phyloP scores from a whole-genome alignment of 2,113 vertebrate species.

The Ginglymostoma cirratum region DNA sequence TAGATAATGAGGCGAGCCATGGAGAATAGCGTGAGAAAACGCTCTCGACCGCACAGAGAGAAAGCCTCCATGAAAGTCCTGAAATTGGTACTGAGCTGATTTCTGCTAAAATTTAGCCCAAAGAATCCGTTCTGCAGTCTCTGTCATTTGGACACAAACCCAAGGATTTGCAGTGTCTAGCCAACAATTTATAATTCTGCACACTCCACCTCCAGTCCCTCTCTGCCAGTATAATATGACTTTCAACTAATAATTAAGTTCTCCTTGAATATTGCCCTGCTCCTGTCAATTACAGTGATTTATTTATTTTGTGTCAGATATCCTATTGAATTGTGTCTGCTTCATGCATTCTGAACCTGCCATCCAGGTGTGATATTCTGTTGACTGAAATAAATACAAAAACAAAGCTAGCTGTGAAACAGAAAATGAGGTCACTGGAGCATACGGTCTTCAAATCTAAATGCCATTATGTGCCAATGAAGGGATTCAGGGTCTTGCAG shows the following conservation, averaged over 20 bases:
- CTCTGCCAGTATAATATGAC: background rate
- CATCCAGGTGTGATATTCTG: background rate
- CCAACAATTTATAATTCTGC: background rate
- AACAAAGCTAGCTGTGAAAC: background rate
- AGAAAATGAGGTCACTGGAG: conserved; percentile 18
- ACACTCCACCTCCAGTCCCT: background rate
- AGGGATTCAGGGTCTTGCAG: background rate
- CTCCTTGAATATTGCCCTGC: conserved; percentile 20
- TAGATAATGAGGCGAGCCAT: no score
- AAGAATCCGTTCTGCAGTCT: background rate
- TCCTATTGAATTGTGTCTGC: background rate
- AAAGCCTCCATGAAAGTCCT: no score
- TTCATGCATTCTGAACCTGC: conserved; percentile 2
- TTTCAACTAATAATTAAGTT: conserved; percentile 29
- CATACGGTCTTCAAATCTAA: background rate
- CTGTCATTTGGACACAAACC: background rate
- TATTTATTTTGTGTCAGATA: conserved; percentile 25
- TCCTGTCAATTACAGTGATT: conserved; percentile 10
- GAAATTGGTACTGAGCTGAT: no score
- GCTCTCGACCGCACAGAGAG: no score
- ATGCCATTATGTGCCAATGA: conserved; percentile 17
- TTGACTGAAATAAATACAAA: conserved; percentile 29
- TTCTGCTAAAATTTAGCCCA: no score
- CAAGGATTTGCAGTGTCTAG: background rate
- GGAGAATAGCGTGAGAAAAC: no score